These are phyloP conservation scores for Orthonyx spaldingii DNA, from an alignment of 2,113 vertebrate species.

Conservation along the genomic window DNA sequence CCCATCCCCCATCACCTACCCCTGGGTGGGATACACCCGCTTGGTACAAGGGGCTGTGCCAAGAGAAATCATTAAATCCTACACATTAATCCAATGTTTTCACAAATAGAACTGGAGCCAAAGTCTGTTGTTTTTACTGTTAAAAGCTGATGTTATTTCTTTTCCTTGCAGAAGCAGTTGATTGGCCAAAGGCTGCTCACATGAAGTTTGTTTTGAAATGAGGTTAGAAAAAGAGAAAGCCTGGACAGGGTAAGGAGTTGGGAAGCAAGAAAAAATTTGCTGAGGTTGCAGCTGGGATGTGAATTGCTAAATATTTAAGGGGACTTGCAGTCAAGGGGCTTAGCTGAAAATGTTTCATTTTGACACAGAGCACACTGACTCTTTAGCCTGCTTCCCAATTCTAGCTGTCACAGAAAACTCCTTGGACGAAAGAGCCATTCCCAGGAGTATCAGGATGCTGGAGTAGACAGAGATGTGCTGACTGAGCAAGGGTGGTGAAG, in stretches of 20 bases:
- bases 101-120: neutral
- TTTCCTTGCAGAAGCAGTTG: neutral
- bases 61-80: neutral
- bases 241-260: neutral
- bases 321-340: neutral
- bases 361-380: neutral
- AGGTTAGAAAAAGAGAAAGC: neutral
- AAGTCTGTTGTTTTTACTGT: neutral
- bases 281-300: neutral
- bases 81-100: neutral
- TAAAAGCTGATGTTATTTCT: neutral
- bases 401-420: neutral
- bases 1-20: neutral
- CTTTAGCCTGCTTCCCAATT: neutral
- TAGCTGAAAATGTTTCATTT: neutral
- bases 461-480: neutral
- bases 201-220: neutral
- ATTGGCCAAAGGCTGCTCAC: neutral
- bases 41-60: neutral
- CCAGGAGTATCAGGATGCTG: neutral
- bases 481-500: neutral
- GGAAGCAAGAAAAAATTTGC: neutral
- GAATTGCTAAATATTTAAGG: neutral
- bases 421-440: neutral
- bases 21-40: rapidly evolving